phyloP scores from a whole-genome alignment of 2,888 invertebrate species.

The Ophion costatus region DNA sequence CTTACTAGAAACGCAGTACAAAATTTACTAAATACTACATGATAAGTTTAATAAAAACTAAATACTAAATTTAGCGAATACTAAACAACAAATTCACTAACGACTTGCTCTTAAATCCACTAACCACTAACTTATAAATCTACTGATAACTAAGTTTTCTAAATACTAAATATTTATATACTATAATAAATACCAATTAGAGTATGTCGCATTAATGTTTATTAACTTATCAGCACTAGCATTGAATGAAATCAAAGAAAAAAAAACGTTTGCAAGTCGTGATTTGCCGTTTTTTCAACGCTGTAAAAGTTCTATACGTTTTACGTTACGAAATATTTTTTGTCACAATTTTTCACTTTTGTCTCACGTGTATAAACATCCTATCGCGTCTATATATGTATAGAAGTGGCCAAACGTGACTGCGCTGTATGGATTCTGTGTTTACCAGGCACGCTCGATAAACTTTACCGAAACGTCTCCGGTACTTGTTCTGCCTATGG shows the following conservation, averaged over 20 bases:
- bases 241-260: background rate
- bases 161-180: no score
- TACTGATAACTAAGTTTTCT: no score
- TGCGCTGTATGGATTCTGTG: constrained; percentile 29
- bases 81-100: no score
- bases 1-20: no score
- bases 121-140: no score
- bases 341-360: background rate
- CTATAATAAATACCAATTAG: background rate
- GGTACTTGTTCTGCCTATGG: constrained; percentile 13
- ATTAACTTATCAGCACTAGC: no score
- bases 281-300: background rate
- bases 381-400: background rate
- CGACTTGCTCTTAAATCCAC: no score
- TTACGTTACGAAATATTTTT: background rate
- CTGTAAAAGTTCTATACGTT: background rate
- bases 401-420: constrained; percentile 44
- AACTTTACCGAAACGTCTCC: constrained; percentile 45
- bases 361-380: background rate
- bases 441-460: constrained; percentile 55
- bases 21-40: no score
- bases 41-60: no score
- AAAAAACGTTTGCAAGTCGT: background rate
- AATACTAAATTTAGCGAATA: no score
- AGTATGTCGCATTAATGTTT: background rate